phyloP scores from a whole-genome alignment of 2,888 invertebrate genomes.

The Schizaphis graminum region DNA sequence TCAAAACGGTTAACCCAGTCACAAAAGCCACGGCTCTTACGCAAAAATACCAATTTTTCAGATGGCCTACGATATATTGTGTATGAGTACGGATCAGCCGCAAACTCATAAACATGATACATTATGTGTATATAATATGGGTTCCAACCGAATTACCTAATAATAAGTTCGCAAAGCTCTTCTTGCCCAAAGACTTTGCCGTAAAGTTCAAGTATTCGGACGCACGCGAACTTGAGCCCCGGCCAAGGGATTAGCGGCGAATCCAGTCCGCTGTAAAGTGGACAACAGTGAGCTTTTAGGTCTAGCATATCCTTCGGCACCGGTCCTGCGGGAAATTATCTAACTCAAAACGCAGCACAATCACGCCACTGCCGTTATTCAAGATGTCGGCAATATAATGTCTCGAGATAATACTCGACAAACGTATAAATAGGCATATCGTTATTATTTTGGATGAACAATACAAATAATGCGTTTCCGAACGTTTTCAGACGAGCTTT shows the following conservation, averaged over 20 bases:
- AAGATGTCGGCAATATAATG: neutral
- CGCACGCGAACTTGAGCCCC: conserved; percentile 86
- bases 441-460: neutral
- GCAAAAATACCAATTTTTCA: neutral
- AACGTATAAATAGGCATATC: neutral
- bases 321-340: conserved; percentile 60
- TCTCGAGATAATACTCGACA: neutral
- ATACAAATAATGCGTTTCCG: neutral
- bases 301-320: conserved; percentile 65
- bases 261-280: conserved; percentile 73
- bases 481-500: conserved; percentile 24
- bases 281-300: conserved; percentile 70
- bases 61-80: neutral
- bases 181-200: conserved; percentile 89
- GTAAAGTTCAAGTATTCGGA: conserved; percentile 86
- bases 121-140: neutral
- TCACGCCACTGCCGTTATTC: no score
- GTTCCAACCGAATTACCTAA: conserved; percentile 75
- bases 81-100: neutral
- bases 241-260: conserved; percentile 80
- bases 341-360: conserved; percentile 46
- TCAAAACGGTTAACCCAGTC: neutral
- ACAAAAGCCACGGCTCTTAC: neutral
- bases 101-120: neutral
- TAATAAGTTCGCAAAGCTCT: conserved; percentile 83